phyloP scores from a whole-genome alignment of 1,140 invertebrate genomes.

The Bemisia tabaci region DNA sequence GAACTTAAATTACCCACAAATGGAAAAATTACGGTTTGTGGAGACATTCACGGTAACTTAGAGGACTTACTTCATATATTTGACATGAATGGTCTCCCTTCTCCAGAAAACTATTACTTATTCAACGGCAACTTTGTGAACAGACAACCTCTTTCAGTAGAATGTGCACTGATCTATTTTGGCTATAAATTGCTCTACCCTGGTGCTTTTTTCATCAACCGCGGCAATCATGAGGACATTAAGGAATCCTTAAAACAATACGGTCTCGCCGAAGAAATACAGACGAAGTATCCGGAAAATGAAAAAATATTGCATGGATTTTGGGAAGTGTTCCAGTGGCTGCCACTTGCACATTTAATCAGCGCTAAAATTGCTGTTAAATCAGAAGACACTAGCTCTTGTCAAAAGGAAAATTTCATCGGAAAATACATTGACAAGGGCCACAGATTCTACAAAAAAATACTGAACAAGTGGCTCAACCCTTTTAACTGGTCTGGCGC shows the following conservation, averaged over 20 bases:
- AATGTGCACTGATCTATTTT: slow-evolving; percentile 33
- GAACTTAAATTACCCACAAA: not conserved
- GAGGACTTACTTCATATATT: slow-evolving; percentile 40
- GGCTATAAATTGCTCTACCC: slow-evolving; percentile 50
- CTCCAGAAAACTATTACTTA: slow-evolving; percentile 35
- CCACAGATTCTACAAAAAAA: too few species aligned
- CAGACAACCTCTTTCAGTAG: slow-evolving; percentile 30
- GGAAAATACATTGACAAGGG: too few species aligned
- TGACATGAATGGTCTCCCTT: slow-evolving; percentile 40
- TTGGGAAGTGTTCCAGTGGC: not conserved
- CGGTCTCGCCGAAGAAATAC: too few species aligned
- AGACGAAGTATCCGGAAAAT: too few species aligned
- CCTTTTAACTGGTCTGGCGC: too few species aligned
- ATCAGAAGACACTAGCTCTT: too few species aligned
- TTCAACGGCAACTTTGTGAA: slow-evolving; percentile 39
- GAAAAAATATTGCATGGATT: not conserved
- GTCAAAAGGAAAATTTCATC: too few species aligned
- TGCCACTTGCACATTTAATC: not conserved
- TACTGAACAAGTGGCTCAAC: too few species aligned
- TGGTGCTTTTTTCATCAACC: slow-evolving; percentile 48
- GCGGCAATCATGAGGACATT: slow-evolving; percentile 48
- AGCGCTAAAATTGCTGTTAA: too few species aligned
- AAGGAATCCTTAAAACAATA: too few species aligned
- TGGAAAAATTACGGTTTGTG: slow-evolving; percentile 15
- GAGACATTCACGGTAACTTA: slow-evolving; percentile 44